Evolutionary conservation across 2,113 vertebrate genomes (phyloP).

Genomic region (Urocolius indicus): DNA sequence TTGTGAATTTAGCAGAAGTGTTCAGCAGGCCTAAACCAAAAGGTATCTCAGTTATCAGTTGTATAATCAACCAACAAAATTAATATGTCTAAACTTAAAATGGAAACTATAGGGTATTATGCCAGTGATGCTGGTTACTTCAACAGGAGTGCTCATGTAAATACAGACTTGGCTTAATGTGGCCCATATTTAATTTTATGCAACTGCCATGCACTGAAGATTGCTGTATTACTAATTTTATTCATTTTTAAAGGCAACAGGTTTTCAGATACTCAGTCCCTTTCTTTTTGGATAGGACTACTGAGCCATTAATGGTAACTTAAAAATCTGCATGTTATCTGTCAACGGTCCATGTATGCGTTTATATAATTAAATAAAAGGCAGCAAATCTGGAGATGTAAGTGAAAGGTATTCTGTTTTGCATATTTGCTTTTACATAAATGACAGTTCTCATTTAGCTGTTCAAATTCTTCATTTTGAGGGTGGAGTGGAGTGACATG

Average conservation of each 20-base stretch:
- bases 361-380: background rate
- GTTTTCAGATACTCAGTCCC: background rate
- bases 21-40: background rate
- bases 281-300: conserved; percentile 3
- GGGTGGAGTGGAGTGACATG: background rate
- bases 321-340: background rate
- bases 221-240: background rate
- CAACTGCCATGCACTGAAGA: background rate
- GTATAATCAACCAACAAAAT: background rate
- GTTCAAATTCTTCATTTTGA: background rate
- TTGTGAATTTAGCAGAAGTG: background rate
- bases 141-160: background rate
- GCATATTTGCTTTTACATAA: background rate
- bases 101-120: background rate
- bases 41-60: fast-evolving
- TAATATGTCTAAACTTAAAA: background rate
- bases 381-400: background rate
- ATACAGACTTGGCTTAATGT: background rate
- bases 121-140: background rate
- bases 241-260: conserved; percentile 8
- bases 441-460: background rate
- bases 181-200: background rate
- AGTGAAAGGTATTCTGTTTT: background rate
- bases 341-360: background rate
- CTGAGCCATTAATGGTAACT: background rate